phyloP scores from a whole-genome alignment of 2,797 vertebrate genomes.

The Oryzias dopingdopingensis region DNA sequence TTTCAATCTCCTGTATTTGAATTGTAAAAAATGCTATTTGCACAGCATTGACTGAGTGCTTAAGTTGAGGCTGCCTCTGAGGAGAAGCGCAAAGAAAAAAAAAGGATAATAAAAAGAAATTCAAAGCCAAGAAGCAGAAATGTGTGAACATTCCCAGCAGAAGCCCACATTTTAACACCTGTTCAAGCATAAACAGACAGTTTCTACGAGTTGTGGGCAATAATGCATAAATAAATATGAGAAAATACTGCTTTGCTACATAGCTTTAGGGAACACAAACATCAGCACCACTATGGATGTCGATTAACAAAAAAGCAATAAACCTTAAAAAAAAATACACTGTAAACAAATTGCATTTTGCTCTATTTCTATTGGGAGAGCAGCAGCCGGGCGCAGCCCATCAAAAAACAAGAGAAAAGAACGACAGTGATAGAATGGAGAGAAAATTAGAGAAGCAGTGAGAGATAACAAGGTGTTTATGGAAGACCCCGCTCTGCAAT shows the following conservation, averaged over 20 bases:
- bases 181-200: constrained; percentile 32
- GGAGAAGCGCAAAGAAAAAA: constrained; percentile 35
- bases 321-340: constrained; percentile 36
- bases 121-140: constrained; percentile 24
- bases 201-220: constrained; percentile 17
- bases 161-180: constrained; percentile 32
- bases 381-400: constrained; percentile 1
- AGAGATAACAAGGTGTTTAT: constrained; percentile 77
- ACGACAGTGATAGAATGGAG: constrained; percentile 55
- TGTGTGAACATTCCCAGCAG: constrained; percentile 29
- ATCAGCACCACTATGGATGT: constrained; percentile 18
- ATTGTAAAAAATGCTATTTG: constrained; percentile 60
- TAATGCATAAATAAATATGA: not conserved
- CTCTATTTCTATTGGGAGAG: constrained; percentile 29
- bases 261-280: constrained; percentile 15
- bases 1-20: constrained; percentile 65
- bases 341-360: constrained; percentile 21
- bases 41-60: constrained; percentile 63
- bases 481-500: constrained; percentile 54
- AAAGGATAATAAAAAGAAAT: constrained; percentile 17
- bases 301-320: constrained; percentile 17
- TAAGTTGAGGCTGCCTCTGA: constrained; percentile 46
- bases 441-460: constrained; percentile 69
- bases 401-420: constrained; percentile 35
- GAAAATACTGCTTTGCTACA: not conserved